Conservation (phyloP, 2,113 vertebrate genomes). For the Theristicus caerulescens region DNA sequence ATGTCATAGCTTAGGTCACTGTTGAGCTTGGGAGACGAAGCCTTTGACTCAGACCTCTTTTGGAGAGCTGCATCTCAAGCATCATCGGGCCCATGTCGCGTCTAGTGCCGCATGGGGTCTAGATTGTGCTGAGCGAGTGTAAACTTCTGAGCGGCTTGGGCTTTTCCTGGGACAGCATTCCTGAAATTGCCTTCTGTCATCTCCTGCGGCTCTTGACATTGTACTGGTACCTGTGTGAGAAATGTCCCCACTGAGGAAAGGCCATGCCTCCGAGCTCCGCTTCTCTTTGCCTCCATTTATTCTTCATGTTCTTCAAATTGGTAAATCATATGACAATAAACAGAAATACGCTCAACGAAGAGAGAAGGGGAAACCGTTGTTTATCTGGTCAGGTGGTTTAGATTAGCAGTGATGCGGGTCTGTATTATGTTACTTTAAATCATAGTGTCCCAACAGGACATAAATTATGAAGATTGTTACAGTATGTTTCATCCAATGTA, state of each 20-base stretch:
- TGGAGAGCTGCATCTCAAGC: conserved; percentile 35
- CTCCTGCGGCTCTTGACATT: conserved; percentile 64
- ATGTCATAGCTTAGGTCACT: background rate
- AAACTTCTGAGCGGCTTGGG: background rate
- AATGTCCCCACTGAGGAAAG: conserved; percentile 19
- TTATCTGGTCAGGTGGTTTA: conserved; percentile 93
- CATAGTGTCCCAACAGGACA: conserved; percentile 92
- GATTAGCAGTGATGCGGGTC: conserved; percentile 92
- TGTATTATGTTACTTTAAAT: conserved; percentile 97
- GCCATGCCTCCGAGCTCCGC: conserved; percentile 55
- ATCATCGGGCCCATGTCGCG: background rate
- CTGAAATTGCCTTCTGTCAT: conserved; percentile 59
- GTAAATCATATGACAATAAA: conserved; percentile 92
- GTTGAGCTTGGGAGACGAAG: background rate
- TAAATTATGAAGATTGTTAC: conserved; percentile 88
- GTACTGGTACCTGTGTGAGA: conserved; percentile 64
- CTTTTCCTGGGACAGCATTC: conserved; percentile 58
- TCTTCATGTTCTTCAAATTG: conserved; percentile 72
- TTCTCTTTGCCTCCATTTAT: conserved; percentile 68
- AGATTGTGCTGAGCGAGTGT: background rate
- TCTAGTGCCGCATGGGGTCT: conserved; percentile 29
- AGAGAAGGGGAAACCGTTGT: conserved; percentile 81
- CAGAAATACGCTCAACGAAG: conserved; percentile 86
- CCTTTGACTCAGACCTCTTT: background rate
- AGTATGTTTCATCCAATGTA: conserved; percentile 85